phyloP scores from a whole-genome alignment of 2,113 vertebrate genomes.

The Alaudala cheleensis region DNA sequence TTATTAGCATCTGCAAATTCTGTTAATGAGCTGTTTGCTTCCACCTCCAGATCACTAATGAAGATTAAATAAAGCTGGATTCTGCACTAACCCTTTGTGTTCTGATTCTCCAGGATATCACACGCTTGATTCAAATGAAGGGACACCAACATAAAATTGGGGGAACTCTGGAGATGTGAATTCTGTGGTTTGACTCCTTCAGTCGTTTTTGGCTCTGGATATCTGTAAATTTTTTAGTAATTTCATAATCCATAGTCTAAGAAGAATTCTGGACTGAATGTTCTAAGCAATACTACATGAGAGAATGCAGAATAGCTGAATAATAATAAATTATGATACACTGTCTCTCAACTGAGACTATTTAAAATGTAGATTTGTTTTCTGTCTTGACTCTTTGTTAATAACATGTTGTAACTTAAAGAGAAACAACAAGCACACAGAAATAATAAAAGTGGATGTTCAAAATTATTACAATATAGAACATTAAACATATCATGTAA shows the following conservation, averaged over 20 bases:
- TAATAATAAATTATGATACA: background rate
- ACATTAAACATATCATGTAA: background rate
- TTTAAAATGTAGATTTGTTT: background rate
- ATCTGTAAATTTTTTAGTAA: background rate
- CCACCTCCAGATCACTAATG: conserved; percentile 51
- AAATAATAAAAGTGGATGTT: background rate
- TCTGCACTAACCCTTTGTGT: conserved; percentile 16
- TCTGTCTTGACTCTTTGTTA: background rate
- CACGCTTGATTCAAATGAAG: background rate
- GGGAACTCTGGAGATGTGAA: background rate
- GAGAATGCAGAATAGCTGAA: background rate
- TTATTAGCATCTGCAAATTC: conserved; percentile 65
- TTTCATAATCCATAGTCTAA: background rate
- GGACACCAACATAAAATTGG: background rate
- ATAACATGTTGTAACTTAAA: background rate
- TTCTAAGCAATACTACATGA: background rate
- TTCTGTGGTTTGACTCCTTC: background rate
- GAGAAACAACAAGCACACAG: background rate
- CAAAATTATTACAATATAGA: background rate
- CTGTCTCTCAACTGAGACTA: background rate
- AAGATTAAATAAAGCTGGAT: conserved; percentile 58
- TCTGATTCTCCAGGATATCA: background rate
- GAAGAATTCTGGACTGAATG: background rate
- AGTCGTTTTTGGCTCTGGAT: background rate
- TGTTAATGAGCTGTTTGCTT: conserved; percentile 56